A percentile compares a stretch with the other conserved stretches of the same genome.
These are phyloP conservation scores for Mallotus villosus DNA, from an alignment of 2,797 vertebrate genomes.

Conservation along the genomic window DNA sequence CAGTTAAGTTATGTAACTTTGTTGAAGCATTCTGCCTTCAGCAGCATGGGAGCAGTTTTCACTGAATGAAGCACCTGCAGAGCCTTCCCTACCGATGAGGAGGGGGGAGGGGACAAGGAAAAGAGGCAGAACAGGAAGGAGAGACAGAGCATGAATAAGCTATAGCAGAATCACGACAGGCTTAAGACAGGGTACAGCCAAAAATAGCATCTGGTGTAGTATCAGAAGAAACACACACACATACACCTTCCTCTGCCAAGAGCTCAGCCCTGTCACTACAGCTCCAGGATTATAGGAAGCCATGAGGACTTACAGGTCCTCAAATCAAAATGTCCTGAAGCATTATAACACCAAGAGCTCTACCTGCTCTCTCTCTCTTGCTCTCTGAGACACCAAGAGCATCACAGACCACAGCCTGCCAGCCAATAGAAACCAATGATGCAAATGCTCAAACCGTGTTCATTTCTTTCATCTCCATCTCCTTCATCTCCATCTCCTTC, in stretches of 20 bases:
- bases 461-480: too few species aligned
- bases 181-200: constrained; percentile 68
- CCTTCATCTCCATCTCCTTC: too few species aligned
- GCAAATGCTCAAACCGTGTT: too few species aligned
- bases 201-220: constrained; percentile 62
- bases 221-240: constrained; percentile 48
- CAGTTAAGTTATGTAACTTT: constrained; percentile 48
- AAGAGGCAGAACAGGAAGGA: constrained; percentile 12
- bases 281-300: not conserved
- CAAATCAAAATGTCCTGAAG: not conserved
- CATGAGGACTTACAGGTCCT: not conserved
- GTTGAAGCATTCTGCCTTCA: constrained; percentile 16
- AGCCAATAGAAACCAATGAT: too few species aligned
- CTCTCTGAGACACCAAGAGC: too few species aligned
- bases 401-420: too few species aligned
- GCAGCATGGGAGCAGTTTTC: constrained; percentile 21
- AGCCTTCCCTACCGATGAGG: constrained; percentile 1
- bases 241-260: constrained; percentile 59
- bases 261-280: constrained; percentile 13
- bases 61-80: constrained; percentile 50
- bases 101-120: not conserved
- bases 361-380: too few species aligned
- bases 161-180: constrained; percentile 59
- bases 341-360: not conserved
- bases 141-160: constrained; percentile 59